A percentile compares a stretch with the other conserved stretches of the same genome.
Conservation (phyloP, 2,797 vertebrate species). For the Molossus alvarezi region DNA sequence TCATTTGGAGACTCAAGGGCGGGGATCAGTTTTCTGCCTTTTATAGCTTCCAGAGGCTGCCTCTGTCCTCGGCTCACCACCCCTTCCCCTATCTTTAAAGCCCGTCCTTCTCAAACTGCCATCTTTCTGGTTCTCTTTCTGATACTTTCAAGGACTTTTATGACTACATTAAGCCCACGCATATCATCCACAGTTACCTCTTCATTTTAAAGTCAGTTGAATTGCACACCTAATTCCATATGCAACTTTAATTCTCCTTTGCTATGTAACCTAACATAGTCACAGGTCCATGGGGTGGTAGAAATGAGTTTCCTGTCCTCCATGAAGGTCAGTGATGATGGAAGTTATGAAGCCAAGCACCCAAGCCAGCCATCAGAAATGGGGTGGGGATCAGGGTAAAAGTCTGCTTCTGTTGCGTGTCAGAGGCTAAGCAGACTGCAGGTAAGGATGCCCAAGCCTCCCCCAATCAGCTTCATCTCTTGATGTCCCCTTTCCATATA, state of each 20-base stretch:
- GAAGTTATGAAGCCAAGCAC: neutral
- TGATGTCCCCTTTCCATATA: fast-evolving
- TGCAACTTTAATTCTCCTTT: neutral
- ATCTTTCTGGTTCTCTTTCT: neutral
- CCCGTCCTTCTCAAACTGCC: neutral
- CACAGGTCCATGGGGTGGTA: neutral
- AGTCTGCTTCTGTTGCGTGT: neutral
- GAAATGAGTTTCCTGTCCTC: neutral
- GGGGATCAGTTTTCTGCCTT: neutral
- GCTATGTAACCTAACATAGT: neutral
- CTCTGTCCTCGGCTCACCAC: no score
- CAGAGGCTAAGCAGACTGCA: neutral
- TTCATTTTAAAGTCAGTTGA: neutral
- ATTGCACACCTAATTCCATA: neutral
- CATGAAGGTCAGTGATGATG: neutral
- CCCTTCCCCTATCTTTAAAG: neutral
- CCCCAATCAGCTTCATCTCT: neutral
- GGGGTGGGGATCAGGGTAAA: neutral
- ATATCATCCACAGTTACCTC: neutral
- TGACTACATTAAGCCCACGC: no score
- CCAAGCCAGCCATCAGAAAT: neutral
- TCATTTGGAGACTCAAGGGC: neutral
- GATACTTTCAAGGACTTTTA: neutral
- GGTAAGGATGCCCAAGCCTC: neutral
- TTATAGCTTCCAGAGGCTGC: neutral